Base-by-base conservation (phyloP, 2,797 vertebrate species). In the Syngnathus acus region DNA sequence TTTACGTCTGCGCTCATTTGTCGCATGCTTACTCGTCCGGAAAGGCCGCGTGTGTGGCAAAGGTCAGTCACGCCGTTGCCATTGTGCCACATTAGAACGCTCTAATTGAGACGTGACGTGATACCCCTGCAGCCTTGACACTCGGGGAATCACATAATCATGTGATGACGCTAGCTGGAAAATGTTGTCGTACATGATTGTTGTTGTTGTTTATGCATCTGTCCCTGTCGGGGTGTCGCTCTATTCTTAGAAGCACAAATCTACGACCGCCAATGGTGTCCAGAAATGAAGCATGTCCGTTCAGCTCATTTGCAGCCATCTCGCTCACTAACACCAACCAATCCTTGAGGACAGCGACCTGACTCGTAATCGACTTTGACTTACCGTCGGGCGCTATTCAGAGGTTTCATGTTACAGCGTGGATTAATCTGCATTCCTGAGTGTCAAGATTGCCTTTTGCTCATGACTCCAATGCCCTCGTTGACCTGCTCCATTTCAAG, bases 281-380 rank as follows among this genome's bases (percentile, higher is more conserved):
- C 72, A 63, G 55, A 59, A 70, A 74, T 68, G 63, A 58, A 71
- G 39, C 23, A 32, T 68, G 65, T 74, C 73, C 70, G 80, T 73
- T 75, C 45, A 76, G 65, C 58, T 70, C 13, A 75, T 84, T 67
- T 75, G 19, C 62, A 65, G 51, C 73, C 71, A 32, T 68, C 76
- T 47, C 57, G 19, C 42, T 40, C n/a, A 47, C 64, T 38, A 51
- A 68, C 59, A 64, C 62, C 65, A 37, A 32, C 32, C 32, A 32
- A 32, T 72, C 76, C 71, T 42, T 62, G 62, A 79, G 72, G 77
- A 74, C 68, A 76, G 21, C 11, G 60, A 40, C 38, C 19, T n/a
- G 58, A 47, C 21, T 0, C 0, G 17, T 64, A 79, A 72, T 74
- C 65, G 53, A 17, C 48, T 62, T 13, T 2, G 50, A 65, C 55